Base-by-base conservation (phyloP, 1,140 invertebrate genomes). In the Frieseomelitta varia region DNA sequence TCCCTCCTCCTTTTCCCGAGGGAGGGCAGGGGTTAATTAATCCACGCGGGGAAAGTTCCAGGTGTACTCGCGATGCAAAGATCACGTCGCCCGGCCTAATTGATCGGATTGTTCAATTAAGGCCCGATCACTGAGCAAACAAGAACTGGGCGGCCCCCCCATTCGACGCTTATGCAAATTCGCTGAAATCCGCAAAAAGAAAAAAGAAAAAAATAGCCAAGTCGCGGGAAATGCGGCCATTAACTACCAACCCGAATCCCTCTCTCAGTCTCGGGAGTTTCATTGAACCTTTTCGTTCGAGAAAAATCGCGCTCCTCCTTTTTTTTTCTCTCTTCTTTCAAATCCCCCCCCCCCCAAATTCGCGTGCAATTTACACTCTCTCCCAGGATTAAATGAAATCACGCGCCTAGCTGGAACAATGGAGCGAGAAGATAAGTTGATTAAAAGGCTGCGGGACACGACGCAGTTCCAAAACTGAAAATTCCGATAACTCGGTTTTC, bases 31-130 rank as follows among this genome's bases (percentile, higher is more conserved):
- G 39, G 27, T 19, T 81, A 75, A 76, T 75, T 68, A 76, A 82
- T 82, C 61, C 71, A 67, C 61, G 8, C 39, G 61, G 71, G 72
- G 72, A 56, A 76, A 76, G 56, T 82, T 76, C 51, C 80, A 82
- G 80, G 58, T 82, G 80, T 76, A 47, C 27, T 47, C 80, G 69
- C 80, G 80, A 76, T 53, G 67, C 81, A 61, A 87, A 82, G 84
- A 65, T 73, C 84, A 34, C 76, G 84, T 30, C 55, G 78, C 68
- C 39, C 34, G 68, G 77, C 78, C 73, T 88, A 86, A 88, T 88
- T 88, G 84, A 88, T 82, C 75, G 81, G 87, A 82, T 76, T 72
- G 84, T 75, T 88, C 78, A 86, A 88, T 86, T 88, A 86, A 88
- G 81, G 69, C n/a, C 27, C 34, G 47, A 65, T 63, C 76, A 47